Conservation (phyloP, 1,140 invertebrate species). For the Nylanderia fulva region DNA sequence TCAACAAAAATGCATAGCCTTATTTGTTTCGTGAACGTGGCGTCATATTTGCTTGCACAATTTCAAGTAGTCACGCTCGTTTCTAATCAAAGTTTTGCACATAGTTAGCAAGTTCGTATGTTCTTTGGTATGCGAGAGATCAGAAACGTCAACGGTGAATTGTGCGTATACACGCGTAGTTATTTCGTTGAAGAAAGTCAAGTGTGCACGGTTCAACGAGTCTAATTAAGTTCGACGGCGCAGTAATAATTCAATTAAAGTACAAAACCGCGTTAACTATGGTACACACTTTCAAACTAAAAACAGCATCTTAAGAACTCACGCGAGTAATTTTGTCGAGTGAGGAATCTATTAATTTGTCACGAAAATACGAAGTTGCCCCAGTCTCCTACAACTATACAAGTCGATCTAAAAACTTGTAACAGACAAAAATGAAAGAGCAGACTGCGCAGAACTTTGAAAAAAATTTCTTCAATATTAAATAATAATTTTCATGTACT, state of each 20-base stretch:
- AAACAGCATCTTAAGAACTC: background rate
- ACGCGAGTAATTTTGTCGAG: background rate
- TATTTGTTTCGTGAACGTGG: background rate
- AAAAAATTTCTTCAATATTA: background rate
- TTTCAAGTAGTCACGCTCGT: slow-evolving; percentile 13
- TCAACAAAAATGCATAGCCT: background rate
- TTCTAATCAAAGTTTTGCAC: slow-evolving; percentile 50
- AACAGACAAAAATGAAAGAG: background rate
- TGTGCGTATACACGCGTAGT: background rate
- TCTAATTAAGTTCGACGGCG: slow-evolving; percentile 58
- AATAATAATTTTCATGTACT: background rate
- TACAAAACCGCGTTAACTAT: slow-evolving; percentile 30
- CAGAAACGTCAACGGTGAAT: slow-evolving; percentile 25
- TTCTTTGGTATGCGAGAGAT: slow-evolving; percentile 36
- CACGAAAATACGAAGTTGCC: background rate
- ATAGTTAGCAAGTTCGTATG: slow-evolving; percentile 24
- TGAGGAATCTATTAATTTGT: background rate
- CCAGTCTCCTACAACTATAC: background rate
- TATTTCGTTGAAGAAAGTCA: slow-evolving; percentile 48
- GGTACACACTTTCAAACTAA: background rate
- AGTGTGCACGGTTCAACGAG: slow-evolving; percentile 38
- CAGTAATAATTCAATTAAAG: slow-evolving; percentile 55
- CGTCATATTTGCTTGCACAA: background rate
- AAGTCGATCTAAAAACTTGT: background rate
- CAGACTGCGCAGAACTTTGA: background rate